These are phyloP conservation scores for Pristionchus arcanus DNA, from an alignment of 2,888 invertebrate species.

Conservation along the genomic window DNA sequence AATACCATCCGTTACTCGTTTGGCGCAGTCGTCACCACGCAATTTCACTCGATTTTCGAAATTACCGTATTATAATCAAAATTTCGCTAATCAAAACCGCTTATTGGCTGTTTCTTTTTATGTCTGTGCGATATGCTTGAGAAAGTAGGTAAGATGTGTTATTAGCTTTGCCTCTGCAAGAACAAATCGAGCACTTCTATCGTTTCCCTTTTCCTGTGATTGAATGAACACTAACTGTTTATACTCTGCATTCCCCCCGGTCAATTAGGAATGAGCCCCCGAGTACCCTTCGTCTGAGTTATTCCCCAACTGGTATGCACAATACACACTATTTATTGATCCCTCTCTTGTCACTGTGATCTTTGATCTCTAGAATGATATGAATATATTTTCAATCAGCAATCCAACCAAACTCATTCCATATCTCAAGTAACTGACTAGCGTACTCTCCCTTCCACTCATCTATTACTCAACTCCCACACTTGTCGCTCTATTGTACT, in stretches of 20 bases:
- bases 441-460: background rate
- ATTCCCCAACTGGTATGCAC: constrained; percentile 10
- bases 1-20: constrained; percentile 37
- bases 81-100: constrained; percentile 3
- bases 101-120: background rate
- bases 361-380: background rate
- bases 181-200: background rate
- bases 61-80: background rate
- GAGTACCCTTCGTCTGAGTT: background rate
- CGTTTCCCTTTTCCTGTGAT: background rate
- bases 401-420: background rate
- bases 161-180: background rate
- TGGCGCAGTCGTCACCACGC: constrained; percentile 49
- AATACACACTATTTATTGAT: background rate
- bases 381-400: background rate
- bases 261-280: background rate
- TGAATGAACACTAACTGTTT: background rate
- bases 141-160: constrained; percentile 37
- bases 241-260: background rate
- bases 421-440: background rate
- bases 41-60: constrained; percentile 49
- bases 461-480: background rate
- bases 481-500: constrained; percentile 5
- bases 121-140: constrained; percentile 8
- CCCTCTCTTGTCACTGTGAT: constrained; percentile 6